Evolutionary conservation across 2,797 vertebrate genomes (phyloP).

Genomic region (Rhodeus uyekii): DNA sequence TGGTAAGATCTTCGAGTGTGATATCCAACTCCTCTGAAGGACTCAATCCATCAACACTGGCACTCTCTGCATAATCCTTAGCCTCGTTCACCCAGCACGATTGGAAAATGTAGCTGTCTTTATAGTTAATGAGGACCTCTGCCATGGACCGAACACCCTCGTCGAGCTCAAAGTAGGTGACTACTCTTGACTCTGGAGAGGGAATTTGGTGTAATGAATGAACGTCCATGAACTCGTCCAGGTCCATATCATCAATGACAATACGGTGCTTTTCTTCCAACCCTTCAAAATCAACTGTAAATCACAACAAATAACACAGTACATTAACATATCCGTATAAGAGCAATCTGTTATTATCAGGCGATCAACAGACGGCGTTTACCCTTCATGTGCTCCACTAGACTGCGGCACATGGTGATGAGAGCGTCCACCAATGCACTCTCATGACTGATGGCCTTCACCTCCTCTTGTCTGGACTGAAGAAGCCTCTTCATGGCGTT

Average conservation of each 20-base stretch:
- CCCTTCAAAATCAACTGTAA: slow-evolving; percentile 74
- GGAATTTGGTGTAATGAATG: slow-evolving; percentile 45
- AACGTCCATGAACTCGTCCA: slow-evolving; percentile 73
- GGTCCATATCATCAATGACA: slow-evolving; percentile 65
- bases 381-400: slow-evolving; percentile 80
- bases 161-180: slow-evolving; percentile 78
- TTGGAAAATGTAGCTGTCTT: slow-evolving; percentile 81
- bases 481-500: slow-evolving; percentile 72
- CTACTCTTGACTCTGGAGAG: slow-evolving; percentile 34
- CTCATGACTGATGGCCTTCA: slow-evolving; percentile 71
- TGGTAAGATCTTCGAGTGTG: slow-evolving; percentile 55
- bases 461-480: slow-evolving; percentile 69
- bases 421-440: slow-evolving; percentile 74
- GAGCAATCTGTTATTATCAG: background rate
- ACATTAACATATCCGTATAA: background rate
- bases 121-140: slow-evolving; percentile 63
- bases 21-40: slow-evolving; percentile 3
- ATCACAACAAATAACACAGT: slow-evolving; percentile 8
- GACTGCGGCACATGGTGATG: slow-evolving; percentile 78
- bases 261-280: slow-evolving; percentile 62
- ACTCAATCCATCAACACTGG: too few relatives aligned
- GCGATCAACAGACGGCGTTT: background rate
- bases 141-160: slow-evolving; percentile 70
- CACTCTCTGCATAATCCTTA: background rate
- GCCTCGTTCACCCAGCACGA: slow-evolving; percentile 80